Evolutionary conservation across 2,888 invertebrate genomes (phyloP).

Genomic region (Trilocha varians): DNA sequence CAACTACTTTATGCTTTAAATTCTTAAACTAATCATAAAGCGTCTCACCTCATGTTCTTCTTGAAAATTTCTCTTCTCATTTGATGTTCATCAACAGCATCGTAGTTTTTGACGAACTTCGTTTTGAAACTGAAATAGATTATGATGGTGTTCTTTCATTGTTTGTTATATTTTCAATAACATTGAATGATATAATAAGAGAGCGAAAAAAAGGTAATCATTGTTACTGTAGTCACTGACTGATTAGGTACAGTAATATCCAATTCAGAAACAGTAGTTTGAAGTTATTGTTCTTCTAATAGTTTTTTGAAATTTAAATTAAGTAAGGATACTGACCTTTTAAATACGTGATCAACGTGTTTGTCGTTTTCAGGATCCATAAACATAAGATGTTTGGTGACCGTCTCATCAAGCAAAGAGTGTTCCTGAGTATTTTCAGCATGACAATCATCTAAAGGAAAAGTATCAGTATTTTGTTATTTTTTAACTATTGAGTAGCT

Average conservation of each 20-base stretch:
- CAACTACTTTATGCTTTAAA: too few relatives aligned
- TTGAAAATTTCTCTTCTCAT: constrained; percentile 30
- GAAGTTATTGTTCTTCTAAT: too few relatives aligned
- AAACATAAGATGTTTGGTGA: constrained; percentile 24
- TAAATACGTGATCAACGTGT: constrained; percentile 37
- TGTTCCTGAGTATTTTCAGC: constrained; percentile 6
- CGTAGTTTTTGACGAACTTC: constrained; percentile 24
- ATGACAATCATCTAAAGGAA: constrained; percentile 20
- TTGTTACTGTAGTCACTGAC: too few relatives aligned
- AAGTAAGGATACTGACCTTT: constrained; percentile 23
- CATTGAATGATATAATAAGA: too few relatives aligned
- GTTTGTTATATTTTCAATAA: too few relatives aligned
- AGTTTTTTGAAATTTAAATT: too few relatives aligned
- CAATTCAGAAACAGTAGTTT: too few relatives aligned
- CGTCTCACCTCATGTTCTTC: constrained; percentile 32
- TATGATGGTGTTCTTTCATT: too few relatives aligned
- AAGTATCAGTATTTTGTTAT: constrained; percentile 1
- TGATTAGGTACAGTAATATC: too few relatives aligned
- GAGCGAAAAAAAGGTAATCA: too few relatives aligned
- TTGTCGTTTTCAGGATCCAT: constrained; percentile 29
- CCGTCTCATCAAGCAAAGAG: constrained; percentile 17
- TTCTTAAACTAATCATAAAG: too few relatives aligned
- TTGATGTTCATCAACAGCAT: constrained; percentile 24
- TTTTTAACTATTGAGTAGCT: too few relatives aligned
- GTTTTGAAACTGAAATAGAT: constrained; percentile 26